A percentile compares a stretch with the other conserved stretches of the same genome.
Evolutionary conservation across 2,797 vertebrate genomes (phyloP).

Genomic region (Schizothorax lantsangensis): DNA sequence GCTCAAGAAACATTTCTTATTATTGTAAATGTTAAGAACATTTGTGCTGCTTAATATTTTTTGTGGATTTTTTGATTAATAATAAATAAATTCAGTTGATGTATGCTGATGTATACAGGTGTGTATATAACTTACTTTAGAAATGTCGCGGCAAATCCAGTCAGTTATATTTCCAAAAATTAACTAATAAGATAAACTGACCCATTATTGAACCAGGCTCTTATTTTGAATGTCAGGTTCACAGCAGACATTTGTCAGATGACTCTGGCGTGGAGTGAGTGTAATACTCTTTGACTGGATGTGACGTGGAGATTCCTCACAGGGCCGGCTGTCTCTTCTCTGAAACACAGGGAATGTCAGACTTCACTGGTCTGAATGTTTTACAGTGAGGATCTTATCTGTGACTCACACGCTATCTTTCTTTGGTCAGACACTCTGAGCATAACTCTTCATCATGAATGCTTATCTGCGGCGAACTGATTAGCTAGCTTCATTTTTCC

Average conservation of each 20-base stretch:
- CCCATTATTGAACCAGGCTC: background rate
- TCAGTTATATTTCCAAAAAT: background rate
- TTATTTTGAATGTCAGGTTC: constrained; percentile 4
- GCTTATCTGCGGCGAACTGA: constrained; percentile 37
- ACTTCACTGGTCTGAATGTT: constrained; percentile 27
- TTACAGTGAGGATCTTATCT: constrained; percentile 32
- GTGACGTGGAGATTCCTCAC: constrained; percentile 27
- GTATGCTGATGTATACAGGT: background rate
- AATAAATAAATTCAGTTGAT: background rate
- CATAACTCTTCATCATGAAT: constrained; percentile 37
- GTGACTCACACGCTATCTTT: constrained; percentile 18
- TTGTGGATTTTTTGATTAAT: background rate
- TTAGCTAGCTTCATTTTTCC: background rate
- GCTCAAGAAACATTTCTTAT: background rate
- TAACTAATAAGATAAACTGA: constrained; percentile 4
- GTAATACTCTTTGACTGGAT: constrained; percentile 16
- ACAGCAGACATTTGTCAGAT: constrained; percentile 11
- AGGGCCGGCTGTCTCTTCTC: constrained; percentile 33
- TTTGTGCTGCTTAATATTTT: too few relatives aligned
- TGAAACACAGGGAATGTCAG: constrained; percentile 45
- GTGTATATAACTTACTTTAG: background rate
- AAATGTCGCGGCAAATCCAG: background rate
- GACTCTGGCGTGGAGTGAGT: background rate
- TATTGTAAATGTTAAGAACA: background rate
- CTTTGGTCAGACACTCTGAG: constrained; percentile 31